Percentiles rank a stretch among this genome's conserved stretches.
These are phyloP conservation scores for Bombus huntii DNA, from an alignment of 1,140 invertebrate species.

Conservation along the genomic window DNA sequence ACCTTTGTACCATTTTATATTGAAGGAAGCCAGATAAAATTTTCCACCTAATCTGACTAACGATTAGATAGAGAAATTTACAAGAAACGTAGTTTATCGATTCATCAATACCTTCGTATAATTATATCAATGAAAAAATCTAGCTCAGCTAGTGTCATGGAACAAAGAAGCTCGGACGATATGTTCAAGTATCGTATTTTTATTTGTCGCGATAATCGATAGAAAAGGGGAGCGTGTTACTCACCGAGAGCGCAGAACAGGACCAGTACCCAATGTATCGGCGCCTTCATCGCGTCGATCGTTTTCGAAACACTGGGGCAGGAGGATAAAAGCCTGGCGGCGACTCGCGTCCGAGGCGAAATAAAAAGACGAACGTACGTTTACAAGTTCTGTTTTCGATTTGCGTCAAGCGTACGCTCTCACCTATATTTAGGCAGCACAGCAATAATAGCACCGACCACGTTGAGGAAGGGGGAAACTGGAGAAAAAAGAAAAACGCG, in stretches of 20 bases:
- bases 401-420: constrained; percentile 56
- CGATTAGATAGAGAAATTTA: too few species aligned
- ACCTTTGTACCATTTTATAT: too few species aligned
- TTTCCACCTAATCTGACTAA: too few species aligned
- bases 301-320: not conserved
- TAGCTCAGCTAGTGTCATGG: not conserved
- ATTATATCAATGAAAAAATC: too few species aligned
- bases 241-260: constrained; percentile 12
- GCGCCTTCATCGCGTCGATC: constrained; percentile 10
- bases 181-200: not conserved
- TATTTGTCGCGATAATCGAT: not conserved
- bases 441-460: constrained; percentile 56
- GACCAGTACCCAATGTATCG: not conserved
- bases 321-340: not conserved
- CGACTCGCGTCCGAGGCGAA: not conserved
- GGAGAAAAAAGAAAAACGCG: constrained; percentile 37
- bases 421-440: constrained; percentile 62
- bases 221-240: not conserved
- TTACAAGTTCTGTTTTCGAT: constrained; percentile 48
- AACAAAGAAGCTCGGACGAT: not conserved
- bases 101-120: too few species aligned
- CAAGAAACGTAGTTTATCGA: too few species aligned
- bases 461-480: constrained; percentile 44
- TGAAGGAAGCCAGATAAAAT: too few species aligned
- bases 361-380: constrained; percentile 16